Base-by-base conservation (phyloP, 2,888 invertebrate species). In the Arrhopalites spinosus region DNA sequence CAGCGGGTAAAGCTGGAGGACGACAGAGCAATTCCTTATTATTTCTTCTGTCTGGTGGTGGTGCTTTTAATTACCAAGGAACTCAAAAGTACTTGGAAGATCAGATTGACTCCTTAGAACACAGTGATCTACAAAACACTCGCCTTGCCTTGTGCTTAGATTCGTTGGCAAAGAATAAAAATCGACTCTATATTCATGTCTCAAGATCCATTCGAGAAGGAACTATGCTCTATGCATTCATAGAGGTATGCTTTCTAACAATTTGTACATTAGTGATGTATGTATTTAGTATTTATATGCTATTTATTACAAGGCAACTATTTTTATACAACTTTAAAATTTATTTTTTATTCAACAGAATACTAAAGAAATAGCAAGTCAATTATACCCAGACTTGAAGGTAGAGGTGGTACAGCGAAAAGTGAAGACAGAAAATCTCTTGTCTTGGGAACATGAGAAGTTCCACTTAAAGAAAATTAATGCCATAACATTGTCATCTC, bases 391-490 rank as follows among this genome's bases (percentile, higher is more conserved):
- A 0, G 82, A 87, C 0, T 85, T 88, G 0, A 87, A 86, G 3
- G 87, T 92, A 15, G 90, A 92, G 78, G 89, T 93, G 64, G 89
- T 91, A 8, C 96, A 98, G 84, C 98, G 98, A 87, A 98, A 98
- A 88, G 98, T 99, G 83, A 87, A 98, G 73, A 96, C 95, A 0
- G 96, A 97, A 72, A 93, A 94, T 81, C 89, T 91, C 74, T 86
- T 97, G 36, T 93, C 96, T 0, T 99, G 98, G 98, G 97, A 98
- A 84, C 98, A 99, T 84, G 98, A 99, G 86, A 88, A 95, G 81
- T 98, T 93, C 87, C 96, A 96, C 85, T 95, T 98, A 82, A 89
- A 94, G 80, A 88, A 96, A 79, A 81, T 82, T 30, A 83, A 81
- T 68, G 80, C 81, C 0, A 64, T 83, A 30, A 81, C 83, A 11